Percentiles rank a stretch among this genome's conserved stretches.
These are phyloP conservation scores for Cerceris rybyensis DNA, from an alignment of 2,888 invertebrate species.

Conservation along the genomic window DNA sequence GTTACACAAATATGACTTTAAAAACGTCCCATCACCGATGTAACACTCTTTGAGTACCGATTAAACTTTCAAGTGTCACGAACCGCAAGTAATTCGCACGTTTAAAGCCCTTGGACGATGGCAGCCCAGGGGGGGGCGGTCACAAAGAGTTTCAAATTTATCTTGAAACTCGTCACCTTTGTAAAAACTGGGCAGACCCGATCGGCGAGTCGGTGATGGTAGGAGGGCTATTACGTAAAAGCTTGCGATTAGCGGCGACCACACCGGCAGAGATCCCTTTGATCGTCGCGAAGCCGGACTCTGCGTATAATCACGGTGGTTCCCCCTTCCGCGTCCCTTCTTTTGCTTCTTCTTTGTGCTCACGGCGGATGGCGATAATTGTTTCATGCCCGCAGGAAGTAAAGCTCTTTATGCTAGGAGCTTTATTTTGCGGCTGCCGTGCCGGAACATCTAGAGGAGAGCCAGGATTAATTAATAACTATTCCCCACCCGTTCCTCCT, in stretches of 20 bases:
- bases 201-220: constrained; percentile 42
- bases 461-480: constrained; percentile 76
- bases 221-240: constrained; percentile 59
- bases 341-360: constrained; percentile 60
- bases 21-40: neutral
- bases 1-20: no score
- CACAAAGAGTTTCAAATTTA: constrained; percentile 54
- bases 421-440: constrained; percentile 73
- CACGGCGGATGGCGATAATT: constrained; percentile 70
- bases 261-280: constrained; percentile 66
- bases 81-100: neutral
- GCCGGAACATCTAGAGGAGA: constrained; percentile 60
- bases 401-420: constrained; percentile 71
- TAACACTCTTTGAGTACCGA: neutral
- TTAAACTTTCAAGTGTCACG: neutral
- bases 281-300: constrained; percentile 69
- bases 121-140: neutral
- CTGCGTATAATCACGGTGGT: constrained; percentile 66
- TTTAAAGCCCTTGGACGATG: neutral
- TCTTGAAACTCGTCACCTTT: constrained; percentile 39
- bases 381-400: constrained; percentile 71
- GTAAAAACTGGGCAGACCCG: constrained; percentile 46
- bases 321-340: constrained; percentile 42
- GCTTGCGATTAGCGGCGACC: constrained; percentile 64
- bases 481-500: constrained; percentile 46